These are phyloP conservation scores for Tinamus major DNA, from an alignment of 2,797 vertebrate species.

Conservation along the genomic window DNA sequence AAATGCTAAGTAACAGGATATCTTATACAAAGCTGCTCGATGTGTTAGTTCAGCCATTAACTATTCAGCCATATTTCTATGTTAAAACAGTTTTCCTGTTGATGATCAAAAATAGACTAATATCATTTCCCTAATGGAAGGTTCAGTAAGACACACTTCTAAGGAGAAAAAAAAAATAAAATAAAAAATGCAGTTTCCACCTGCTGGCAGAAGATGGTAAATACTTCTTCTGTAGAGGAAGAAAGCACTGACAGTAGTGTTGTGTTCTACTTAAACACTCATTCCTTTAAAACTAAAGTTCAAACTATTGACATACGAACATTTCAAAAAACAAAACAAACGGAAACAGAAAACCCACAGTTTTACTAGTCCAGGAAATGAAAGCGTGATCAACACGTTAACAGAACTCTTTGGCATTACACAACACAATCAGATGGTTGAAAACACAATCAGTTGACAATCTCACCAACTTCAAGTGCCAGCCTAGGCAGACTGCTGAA, in stretches of 20 bases:
- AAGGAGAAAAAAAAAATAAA: not conserved
- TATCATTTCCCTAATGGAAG: not conserved
- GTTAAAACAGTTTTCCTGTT: not conserved
- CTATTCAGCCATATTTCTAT: not conserved
- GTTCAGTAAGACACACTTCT: fast-evolving
- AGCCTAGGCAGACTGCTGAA: not conserved
- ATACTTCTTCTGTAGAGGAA: not conserved
- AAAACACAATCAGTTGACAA: not conserved
- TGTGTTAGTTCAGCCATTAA: not conserved
- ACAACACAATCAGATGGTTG: not conserved
- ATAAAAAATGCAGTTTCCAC: conserved; percentile 33
- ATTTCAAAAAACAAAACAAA: not conserved
- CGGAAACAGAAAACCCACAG: not conserved
- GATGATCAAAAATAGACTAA: not conserved
- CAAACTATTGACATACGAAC: not conserved
- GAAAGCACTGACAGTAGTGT: not conserved
- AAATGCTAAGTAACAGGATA: not conserved
- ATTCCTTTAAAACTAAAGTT: conserved; percentile 15
- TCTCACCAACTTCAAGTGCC: not conserved
- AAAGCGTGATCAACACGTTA: not conserved
- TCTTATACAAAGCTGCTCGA: not conserved
- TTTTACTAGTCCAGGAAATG: not conserved
- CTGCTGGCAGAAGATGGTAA: conserved; percentile 40
- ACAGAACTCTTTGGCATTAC: not conserved
- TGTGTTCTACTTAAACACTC: not conserved